Conservation (phyloP, 2,797 vertebrate genomes). For the Psittacula echo region DNA sequence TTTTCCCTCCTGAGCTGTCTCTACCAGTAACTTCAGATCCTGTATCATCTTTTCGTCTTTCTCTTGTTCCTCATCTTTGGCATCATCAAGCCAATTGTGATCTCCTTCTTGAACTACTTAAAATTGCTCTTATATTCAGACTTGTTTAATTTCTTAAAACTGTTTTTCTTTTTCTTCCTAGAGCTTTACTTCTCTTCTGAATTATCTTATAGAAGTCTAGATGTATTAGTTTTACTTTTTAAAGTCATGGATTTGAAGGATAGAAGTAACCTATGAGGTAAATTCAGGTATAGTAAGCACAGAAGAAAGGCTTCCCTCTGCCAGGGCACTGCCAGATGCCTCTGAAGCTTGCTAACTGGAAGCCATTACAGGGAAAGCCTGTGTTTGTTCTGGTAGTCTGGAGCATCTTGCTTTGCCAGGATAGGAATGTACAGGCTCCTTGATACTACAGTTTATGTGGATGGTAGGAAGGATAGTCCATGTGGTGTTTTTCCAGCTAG, state of each 20-base stretch:
- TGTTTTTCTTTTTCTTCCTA: background rate
- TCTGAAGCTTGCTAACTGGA: background rate
- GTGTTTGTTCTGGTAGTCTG: background rate
- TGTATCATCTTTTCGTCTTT: background rate
- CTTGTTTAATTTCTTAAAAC: background rate
- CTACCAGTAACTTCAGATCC: background rate
- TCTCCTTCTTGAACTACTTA: background rate
- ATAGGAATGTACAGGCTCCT: background rate
- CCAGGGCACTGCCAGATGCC: background rate
- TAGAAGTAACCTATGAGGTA: background rate
- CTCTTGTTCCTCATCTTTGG: background rate
- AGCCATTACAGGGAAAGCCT: background rate
- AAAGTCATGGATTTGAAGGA: background rate
- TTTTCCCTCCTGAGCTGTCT: background rate
- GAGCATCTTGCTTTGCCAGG: background rate
- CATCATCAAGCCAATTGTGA: background rate
- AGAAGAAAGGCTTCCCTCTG: background rate
- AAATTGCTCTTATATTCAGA: background rate
- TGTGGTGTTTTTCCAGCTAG: background rate
- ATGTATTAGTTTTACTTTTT: background rate
- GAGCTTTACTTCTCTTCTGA: background rate
- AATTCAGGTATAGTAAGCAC: background rate
- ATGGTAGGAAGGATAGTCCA: background rate
- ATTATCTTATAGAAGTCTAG: background rate
- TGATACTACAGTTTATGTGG: rapidly evolving